Evolutionary conservation across 1,140 invertebrate genomes (phyloP).

Genomic region (Acromyrmex echinatior): DNA sequence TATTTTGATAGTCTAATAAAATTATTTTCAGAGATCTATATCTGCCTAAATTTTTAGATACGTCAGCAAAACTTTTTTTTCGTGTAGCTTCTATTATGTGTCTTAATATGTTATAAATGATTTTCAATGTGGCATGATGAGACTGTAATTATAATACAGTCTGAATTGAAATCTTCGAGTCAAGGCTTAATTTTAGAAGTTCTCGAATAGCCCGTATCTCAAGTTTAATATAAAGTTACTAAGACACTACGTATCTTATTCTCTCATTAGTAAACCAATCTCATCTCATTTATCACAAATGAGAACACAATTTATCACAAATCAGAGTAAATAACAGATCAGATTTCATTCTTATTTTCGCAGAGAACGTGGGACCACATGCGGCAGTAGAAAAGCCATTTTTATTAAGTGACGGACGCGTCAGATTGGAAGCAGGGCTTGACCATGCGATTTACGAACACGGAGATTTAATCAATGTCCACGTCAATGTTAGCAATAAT

Average conservation of each 20-base stretch:
- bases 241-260: neutral
- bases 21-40: too few relatives aligned
- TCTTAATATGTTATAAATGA: neutral
- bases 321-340: neutral
- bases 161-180: neutral
- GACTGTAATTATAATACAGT: neutral
- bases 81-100: neutral
- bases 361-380: conserved; percentile 82
- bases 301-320: neutral
- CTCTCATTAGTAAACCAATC: neutral
- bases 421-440: conserved; percentile 94
- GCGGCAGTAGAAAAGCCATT: conserved; percentile 88
- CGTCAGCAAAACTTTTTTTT: too few relatives aligned
- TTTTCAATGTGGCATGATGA: neutral
- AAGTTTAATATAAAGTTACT: neutral
- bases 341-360: conserved; percentile 33
- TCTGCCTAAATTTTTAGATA: too few relatives aligned
- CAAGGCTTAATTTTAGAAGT: neutral
- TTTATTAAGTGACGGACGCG: conserved; percentile 89
- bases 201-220: neutral
- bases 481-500: conserved; percentile 96
- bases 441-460: conserved; percentile 98
- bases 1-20: too few relatives aligned
- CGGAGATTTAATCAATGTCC: conserved; percentile 96
- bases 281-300: neutral